Evolutionary conservation across 2,888 invertebrate species (phyloP).

Genomic region (Pristionchus entomophagus): DNA sequence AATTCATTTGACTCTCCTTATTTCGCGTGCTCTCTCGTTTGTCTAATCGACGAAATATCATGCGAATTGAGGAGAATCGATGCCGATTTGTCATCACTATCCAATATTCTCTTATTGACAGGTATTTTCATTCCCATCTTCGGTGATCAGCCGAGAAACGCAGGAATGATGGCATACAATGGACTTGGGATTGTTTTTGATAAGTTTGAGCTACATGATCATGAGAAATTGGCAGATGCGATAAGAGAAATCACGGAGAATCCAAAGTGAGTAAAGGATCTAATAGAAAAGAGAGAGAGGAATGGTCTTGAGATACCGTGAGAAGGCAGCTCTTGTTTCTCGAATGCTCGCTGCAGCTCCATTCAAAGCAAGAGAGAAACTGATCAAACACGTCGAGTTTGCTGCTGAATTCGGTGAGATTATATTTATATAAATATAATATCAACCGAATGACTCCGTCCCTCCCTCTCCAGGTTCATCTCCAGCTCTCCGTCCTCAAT

Average conservation of each 20-base stretch:
- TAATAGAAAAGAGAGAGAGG: background rate
- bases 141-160: background rate
- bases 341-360: background rate
- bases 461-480: background rate
- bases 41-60: too few species aligned
- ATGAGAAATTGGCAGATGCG: background rate
- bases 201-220: background rate
- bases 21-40: too few species aligned
- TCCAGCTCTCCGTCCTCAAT: background rate
- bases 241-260: conserved; percentile 30
- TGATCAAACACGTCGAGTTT: background rate
- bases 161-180: conserved; percentile 11
- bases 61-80: too few species aligned
- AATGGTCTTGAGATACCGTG: background rate
- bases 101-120: background rate
- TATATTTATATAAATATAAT: too few species aligned
- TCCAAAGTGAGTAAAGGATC: background rate
- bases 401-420: background rate
- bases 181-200: background rate
- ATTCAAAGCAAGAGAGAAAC: background rate
- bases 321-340: background rate
- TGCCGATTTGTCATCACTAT: too few species aligned
- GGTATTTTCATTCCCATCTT: conserved; percentile 29
- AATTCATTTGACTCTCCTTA: too few species aligned
- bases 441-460: too few species aligned